Evolutionary conservation across 1,140 invertebrate species (phyloP).

Genomic region (Drosophila kurseongensis): DNA sequence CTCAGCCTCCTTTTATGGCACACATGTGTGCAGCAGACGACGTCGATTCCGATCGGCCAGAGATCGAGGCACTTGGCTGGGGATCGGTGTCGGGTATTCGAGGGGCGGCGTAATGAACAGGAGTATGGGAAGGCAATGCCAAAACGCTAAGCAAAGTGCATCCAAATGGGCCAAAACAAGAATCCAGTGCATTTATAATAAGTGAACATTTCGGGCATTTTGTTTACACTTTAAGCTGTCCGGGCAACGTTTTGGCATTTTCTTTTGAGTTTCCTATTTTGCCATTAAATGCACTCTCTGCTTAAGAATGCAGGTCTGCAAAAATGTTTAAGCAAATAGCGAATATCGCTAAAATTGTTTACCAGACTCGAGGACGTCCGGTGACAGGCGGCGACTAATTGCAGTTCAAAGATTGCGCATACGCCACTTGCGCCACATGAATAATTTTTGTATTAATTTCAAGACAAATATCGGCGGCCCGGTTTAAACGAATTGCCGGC

Average conservation of each 20-base stretch:
- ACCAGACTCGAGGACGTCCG: slow-evolving; percentile 30
- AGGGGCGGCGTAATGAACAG: slow-evolving; percentile 14
- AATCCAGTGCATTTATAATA: slow-evolving; percentile 66
- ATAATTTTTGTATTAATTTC: slow-evolving; percentile 67
- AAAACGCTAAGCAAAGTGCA: slow-evolving; percentile 71
- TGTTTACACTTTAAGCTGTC: slow-evolving; percentile 80
- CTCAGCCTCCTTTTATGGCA: slow-evolving; percentile 68
- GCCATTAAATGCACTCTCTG: slow-evolving; percentile 80
- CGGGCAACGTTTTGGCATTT: slow-evolving; percentile 27
- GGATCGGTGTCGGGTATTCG: background rate
- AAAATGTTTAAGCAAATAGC: slow-evolving; percentile 75
- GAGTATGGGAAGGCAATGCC: slow-evolving; percentile 47
- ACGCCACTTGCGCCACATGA: slow-evolving; percentile 58
- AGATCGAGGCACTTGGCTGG: background rate
- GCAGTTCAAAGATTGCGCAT: slow-evolving; percentile 73
- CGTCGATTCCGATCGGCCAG: slow-evolving; percentile 8
- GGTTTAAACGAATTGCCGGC: slow-evolving; percentile 64
- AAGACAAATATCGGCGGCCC: slow-evolving; percentile 53
- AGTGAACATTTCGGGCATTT: slow-evolving; percentile 72
- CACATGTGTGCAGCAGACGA: slow-evolving; percentile 79
- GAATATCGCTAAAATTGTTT: slow-evolving; percentile 46
- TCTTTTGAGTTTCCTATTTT: slow-evolving; percentile 51
- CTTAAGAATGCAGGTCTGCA: slow-evolving; percentile 66
- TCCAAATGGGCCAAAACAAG: slow-evolving; percentile 70
- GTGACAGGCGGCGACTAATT: slow-evolving; percentile 61